Evolutionary conservation across 2,113 vertebrate genomes (phyloP).

Genomic region (Rhinolophus ferrumequinum): DNA sequence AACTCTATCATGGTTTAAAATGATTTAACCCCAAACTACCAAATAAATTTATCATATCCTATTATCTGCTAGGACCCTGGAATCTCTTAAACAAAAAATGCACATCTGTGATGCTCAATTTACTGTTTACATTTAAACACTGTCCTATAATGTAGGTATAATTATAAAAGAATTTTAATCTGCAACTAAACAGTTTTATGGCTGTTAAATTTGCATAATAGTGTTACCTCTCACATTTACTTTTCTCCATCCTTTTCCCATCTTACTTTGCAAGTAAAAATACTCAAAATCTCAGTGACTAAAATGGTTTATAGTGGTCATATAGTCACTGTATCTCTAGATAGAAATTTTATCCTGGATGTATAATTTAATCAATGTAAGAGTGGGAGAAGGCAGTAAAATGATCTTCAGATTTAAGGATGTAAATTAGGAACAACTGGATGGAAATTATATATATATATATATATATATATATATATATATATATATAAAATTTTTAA

Average conservation of each 20-base stretch:
- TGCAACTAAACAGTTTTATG: not conserved
- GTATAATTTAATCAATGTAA: not conserved
- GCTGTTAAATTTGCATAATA: conserved; percentile 3
- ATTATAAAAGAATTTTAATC: conserved; percentile 33
- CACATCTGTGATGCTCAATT: not conserved
- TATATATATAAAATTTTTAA: conserved; percentile 32
- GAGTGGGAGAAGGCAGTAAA: not conserved
- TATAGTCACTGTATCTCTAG: not conserved
- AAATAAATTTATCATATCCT: not conserved
- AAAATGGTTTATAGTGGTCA: not conserved
- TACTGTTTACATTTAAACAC: not conserved
- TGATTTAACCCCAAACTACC: not conserved
- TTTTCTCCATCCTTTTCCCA: not conserved
- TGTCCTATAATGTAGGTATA: not conserved
- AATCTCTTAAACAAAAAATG: not conserved
- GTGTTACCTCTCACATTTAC: not conserved
- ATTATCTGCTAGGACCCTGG: not conserved
- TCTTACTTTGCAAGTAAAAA: not conserved
- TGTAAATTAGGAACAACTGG: not conserved
- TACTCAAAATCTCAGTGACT: not conserved
- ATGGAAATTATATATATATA: not conserved
- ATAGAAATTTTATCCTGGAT: not conserved
- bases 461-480: not conserved
- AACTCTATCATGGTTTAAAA: not conserved
- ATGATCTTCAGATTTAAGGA: not conserved